A percentile compares a stretch with the other conserved stretches of the same genome.
Evolutionary conservation across 2,888 invertebrate genomes (phyloP).

Genomic region (Dryobota labecula): DNA sequence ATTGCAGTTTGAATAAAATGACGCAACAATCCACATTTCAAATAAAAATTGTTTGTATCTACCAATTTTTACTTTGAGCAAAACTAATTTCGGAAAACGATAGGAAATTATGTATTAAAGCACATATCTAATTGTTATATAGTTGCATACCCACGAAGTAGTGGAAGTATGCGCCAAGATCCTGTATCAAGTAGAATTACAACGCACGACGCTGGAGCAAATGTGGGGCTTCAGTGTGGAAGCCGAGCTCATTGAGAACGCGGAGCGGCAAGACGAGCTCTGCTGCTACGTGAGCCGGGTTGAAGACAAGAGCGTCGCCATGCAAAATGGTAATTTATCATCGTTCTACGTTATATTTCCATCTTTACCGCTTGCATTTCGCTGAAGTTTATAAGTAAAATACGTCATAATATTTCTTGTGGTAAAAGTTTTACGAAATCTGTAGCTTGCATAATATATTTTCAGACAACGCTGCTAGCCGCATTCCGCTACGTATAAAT

Average conservation of each 20-base stretch:
- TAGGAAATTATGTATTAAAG: background rate
- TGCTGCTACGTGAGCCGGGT: constrained; percentile 99
- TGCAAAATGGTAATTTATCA: constrained; percentile 95
- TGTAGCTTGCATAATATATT: constrained; percentile 50
- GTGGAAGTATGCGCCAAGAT: constrained; percentile 99
- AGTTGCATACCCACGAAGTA: constrained; percentile 98
- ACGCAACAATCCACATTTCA: background rate
- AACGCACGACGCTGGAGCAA: constrained; percentile 96
- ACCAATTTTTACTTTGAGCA: background rate
- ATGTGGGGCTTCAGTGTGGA: constrained; percentile 99
- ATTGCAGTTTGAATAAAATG: constrained; percentile 7
- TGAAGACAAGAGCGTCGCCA: constrained; percentile 98
- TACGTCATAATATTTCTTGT: constrained; percentile 46
- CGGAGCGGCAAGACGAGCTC: constrained; percentile 98
- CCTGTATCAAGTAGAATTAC: constrained; percentile 98
- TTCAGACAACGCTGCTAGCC: constrained; percentile 34
- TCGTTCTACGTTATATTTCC: constrained; percentile 48
- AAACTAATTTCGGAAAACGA: background rate
- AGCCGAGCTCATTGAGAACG: constrained; percentile 98
- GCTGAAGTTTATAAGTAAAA: constrained; percentile 45
- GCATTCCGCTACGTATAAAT: constrained; percentile 28
- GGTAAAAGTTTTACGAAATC: constrained; percentile 41
- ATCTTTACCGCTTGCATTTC: constrained; percentile 47
- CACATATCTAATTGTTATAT: constrained; percentile 62
- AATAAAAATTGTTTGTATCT: background rate